Conservation (phyloP, 1,140 invertebrate genomes). For the Lasaia peninsularis region DNA sequence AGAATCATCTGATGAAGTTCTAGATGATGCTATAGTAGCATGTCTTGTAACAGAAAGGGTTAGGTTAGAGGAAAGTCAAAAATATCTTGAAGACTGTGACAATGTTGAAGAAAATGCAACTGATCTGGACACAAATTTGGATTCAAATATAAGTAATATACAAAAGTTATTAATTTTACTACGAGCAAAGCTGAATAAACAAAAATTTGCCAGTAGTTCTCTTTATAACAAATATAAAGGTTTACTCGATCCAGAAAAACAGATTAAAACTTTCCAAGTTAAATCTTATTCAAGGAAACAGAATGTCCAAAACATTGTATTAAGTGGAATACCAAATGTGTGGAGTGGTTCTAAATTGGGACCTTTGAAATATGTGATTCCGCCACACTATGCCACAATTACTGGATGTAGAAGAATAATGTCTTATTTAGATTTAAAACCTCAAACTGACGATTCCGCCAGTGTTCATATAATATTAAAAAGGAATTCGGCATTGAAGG, state of each 20-base stretch:
- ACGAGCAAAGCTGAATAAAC: conserved; percentile 44
- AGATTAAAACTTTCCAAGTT: conserved; percentile 33
- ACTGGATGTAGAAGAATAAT: conserved; percentile 54
- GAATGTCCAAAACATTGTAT: conserved; percentile 24
- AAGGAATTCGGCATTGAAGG: conserved; percentile 40
- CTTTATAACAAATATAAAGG: conserved; percentile 31
- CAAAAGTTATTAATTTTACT: conserved; percentile 47
- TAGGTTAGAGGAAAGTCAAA: conserved; percentile 33
- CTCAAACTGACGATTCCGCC: conserved; percentile 16
- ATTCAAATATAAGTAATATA: conserved; percentile 30
- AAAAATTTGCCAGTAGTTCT: conserved; percentile 32
- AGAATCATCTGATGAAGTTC: conserved; percentile 43
- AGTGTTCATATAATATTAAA: conserved; percentile 33
- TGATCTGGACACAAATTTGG: not conserved
- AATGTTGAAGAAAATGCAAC: conserved; percentile 6
- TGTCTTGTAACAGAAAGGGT: conserved; percentile 40
- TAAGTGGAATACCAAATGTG: conserved; percentile 39
- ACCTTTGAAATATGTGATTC: conserved; percentile 41
- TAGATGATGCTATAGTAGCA: conserved; percentile 62
- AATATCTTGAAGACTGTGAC: conserved; percentile 10
- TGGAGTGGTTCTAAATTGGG: conserved; percentile 40
- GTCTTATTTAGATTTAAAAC: conserved; percentile 25
- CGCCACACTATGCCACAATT: conserved; percentile 59
- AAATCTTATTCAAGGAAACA: conserved; percentile 59
- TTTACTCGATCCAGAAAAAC: conserved; percentile 29